Percentiles rank a stretch among this genome's conserved stretches.
Conservation (phyloP, 2,888 invertebrate species). For the Polia nebulosa region DNA sequence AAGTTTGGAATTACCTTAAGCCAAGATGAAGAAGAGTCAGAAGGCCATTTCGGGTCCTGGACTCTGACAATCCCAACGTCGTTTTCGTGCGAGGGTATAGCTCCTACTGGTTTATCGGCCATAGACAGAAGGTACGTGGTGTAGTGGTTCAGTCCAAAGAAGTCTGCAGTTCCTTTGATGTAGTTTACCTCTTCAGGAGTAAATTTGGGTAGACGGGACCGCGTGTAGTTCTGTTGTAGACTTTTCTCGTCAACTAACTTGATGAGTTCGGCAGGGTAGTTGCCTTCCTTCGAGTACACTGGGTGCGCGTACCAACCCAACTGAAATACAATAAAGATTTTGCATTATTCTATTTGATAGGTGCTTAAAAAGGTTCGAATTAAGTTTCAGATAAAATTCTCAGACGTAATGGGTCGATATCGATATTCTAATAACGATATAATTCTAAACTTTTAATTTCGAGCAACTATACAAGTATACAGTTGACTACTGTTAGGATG, state of each 20-base stretch:
- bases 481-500: too few relatives aligned
- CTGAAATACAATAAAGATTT: slow-evolving; percentile 70
- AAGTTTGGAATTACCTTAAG: slow-evolving; percentile 85
- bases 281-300: slow-evolving; percentile 89
- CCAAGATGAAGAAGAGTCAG: slow-evolving; percentile 91
- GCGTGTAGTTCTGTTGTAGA: slow-evolving; percentile 87
- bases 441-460: too few relatives aligned
- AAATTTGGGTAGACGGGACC: slow-evolving; percentile 91
- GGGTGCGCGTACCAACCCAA: slow-evolving; percentile 91
- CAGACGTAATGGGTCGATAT: not conserved
- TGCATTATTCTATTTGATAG: not conserved
- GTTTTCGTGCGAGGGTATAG: slow-evolving; percentile 91
- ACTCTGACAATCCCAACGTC: slow-evolving; percentile 91
- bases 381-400: not conserved
- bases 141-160: slow-evolving; percentile 89
- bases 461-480: too few relatives aligned
- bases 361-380: not conserved
- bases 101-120: slow-evolving; percentile 84
- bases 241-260: slow-evolving; percentile 89
- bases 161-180: slow-evolving; percentile 87
- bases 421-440: too few relatives aligned
- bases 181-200: slow-evolving; percentile 86
- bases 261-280: slow-evolving; percentile 91
- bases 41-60: slow-evolving; percentile 91
- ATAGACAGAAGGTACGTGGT: slow-evolving; percentile 87